A percentile compares a stretch with the other conserved stretches of the same genome.
Conservation (phyloP, 2,113 vertebrate genomes). For the Glaucidium brasilianum region DNA sequence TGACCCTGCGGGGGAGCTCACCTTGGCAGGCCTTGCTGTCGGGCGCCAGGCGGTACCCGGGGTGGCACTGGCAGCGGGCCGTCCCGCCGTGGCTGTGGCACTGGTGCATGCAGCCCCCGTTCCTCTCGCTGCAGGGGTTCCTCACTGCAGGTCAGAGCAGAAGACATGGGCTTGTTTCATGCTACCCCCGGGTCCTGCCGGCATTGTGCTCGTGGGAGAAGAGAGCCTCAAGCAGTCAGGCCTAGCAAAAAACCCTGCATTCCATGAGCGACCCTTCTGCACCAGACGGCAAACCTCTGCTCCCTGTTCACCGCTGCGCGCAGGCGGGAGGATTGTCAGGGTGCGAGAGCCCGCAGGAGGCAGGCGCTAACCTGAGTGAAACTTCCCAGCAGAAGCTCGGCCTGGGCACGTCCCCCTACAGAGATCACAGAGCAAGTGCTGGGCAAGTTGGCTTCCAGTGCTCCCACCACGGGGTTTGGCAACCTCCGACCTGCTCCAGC, state of each 20-base stretch:
- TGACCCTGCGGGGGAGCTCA: not conserved
- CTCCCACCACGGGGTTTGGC: not conserved
- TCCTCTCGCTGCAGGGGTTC: conserved; percentile 78
- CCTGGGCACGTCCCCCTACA: accelerated
- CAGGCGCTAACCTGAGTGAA: not conserved
- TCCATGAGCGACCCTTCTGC: accelerated
- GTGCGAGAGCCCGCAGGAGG: not conserved
- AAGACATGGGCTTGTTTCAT: accelerated
- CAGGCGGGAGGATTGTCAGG: accelerated
- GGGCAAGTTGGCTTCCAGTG: not conserved
- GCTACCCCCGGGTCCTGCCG: accelerated
- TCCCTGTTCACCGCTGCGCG: not conserved
- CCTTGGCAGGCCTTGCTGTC: conserved; percentile 86
- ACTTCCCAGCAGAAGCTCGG: not conserved
- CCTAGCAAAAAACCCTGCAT: not conserved
- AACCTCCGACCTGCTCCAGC: not conserved
- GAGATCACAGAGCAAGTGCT: not conserved
- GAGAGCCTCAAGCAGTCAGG: not conserved
- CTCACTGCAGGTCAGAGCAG: conserved; percentile 65
- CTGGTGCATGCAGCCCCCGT: conserved; percentile 87
- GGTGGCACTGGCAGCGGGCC: conserved; percentile 80
- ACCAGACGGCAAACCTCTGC: not conserved
- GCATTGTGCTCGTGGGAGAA: accelerated
- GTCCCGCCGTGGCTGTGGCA: conserved; percentile 75
- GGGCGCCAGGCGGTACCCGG: conserved; percentile 77